A percentile compares a stretch with the other conserved stretches of the same genome.
Evolutionary conservation across 2,888 invertebrate species (phyloP).

Genomic region (Oligia latruncula): DNA sequence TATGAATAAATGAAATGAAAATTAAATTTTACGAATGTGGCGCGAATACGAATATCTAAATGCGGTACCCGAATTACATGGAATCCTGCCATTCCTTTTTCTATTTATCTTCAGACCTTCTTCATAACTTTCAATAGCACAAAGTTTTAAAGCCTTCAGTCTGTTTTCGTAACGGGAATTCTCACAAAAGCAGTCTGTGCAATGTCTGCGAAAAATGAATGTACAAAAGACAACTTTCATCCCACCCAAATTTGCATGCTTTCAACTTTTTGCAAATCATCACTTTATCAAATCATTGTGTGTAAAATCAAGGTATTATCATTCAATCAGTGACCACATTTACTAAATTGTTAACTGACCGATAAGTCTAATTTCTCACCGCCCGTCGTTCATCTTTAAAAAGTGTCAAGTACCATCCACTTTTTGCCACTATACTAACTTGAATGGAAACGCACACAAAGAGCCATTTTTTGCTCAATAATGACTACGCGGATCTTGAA

Average conservation of each 20-base stretch:
- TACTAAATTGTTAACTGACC: conserved; percentile 50
- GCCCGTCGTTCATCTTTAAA: conserved; percentile 27
- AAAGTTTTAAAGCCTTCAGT: neutral
- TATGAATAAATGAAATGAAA: too few relatives aligned
- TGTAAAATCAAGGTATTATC: conserved; percentile 49
- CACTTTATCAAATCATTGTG: conserved; percentile 35
- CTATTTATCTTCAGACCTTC: neutral
- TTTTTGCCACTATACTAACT: conserved; percentile 47
- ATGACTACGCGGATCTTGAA: conserved; percentile 52
- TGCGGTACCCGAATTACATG: neutral
- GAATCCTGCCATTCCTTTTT: neutral
- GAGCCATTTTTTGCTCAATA: conserved; percentile 49
- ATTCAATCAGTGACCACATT: conserved; percentile 46
- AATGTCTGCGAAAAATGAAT: conserved; percentile 17
- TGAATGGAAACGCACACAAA: conserved; percentile 61
- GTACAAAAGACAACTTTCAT: conserved; percentile 24
- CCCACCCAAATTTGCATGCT: conserved; percentile 37
- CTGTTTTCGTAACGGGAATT: conserved; percentile 7
- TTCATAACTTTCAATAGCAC: neutral
- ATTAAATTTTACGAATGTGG: neutral
- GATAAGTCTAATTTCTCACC: conserved; percentile 56
- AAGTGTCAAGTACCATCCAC: conserved; percentile 56
- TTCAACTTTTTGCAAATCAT: conserved; percentile 45
- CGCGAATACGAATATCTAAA: too few relatives aligned
- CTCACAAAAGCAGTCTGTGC: conserved; percentile 4